phyloP scores from a whole-genome alignment of 2,888 invertebrate genomes.

The Allolobophora icterica region DNA sequence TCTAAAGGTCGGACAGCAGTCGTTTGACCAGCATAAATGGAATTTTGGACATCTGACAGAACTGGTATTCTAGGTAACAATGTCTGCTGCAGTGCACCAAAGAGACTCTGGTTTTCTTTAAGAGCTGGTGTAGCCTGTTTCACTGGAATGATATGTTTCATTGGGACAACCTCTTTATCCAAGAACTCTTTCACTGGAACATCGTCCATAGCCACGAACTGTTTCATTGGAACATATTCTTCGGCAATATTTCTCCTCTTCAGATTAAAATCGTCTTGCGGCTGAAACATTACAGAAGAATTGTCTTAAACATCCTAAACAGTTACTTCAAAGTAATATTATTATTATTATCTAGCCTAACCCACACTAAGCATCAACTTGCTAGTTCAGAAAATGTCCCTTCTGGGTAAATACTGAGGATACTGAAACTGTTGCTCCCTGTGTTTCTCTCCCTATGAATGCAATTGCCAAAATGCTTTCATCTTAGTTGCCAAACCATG shows the following conservation, averaged over 20 bases:
- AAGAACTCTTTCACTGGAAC: not conserved
- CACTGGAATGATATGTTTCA: not conserved
- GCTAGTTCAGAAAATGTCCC: too few relatives aligned
- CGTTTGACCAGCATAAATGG: not conserved
- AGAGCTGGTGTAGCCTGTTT: not conserved
- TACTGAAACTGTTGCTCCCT: too few relatives aligned
- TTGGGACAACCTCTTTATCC: not conserved
- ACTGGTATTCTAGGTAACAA: not conserved
- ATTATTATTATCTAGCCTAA: not conserved
- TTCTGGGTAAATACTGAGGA: too few relatives aligned
- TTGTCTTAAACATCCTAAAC: not conserved
- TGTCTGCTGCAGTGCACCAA: not conserved
- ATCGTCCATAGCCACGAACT: not conserved
- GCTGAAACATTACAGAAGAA: conserved; percentile 4
- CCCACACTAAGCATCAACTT: too few relatives aligned
- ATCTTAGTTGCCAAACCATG: too few relatives aligned
- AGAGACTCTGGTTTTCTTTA: conserved; percentile 25
- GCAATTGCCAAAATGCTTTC: too few relatives aligned
- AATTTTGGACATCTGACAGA: not conserved
- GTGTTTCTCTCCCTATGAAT: too few relatives aligned
- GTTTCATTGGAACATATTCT: not conserved
- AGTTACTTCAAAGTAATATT: not conserved
- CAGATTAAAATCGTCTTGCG: not conserved
- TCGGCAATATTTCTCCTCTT: not conserved
- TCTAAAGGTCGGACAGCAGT: not conserved